Percentiles rank a stretch among this genome's conserved stretches.
Conservation (phyloP, 2,113 vertebrate species). For the Montifringilla adamsi region DNA sequence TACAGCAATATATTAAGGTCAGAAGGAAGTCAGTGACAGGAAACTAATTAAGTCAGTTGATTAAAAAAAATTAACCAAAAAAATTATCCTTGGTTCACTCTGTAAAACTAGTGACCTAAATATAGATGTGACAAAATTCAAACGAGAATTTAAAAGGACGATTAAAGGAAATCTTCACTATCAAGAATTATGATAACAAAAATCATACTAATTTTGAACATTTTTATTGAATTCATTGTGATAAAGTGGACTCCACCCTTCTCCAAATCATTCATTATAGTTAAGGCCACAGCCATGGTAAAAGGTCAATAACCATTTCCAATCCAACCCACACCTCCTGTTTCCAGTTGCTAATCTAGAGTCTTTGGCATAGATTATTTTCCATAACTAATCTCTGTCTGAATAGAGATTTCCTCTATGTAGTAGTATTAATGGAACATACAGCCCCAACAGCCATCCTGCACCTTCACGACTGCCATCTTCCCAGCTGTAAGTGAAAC, state of each 20-base stretch:
- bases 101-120: background rate
- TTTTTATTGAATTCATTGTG: background rate
- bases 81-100: background rate
- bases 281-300: background rate
- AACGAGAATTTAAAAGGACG: background rate
- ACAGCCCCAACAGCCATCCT: background rate
- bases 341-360: conserved; percentile 3
- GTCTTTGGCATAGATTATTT: background rate
- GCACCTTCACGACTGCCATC: rapidly evolving
- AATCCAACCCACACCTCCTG: background rate
- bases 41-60: background rate
- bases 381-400: background rate
- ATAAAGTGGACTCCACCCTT: background rate
- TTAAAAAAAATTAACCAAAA: background rate
- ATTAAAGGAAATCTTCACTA: background rate
- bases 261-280: background rate
- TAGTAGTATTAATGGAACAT: background rate
- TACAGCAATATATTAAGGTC: background rate
- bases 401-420: background rate
- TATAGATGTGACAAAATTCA: background rate
- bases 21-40: background rate
- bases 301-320: background rate
- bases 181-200: background rate
- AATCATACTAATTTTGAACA: background rate
- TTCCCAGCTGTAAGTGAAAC: background rate